Percentiles rank a stretch among this genome's conserved stretches.
phyloP scores from a whole-genome alignment of 2,888 invertebrate genomes.

The Asteroscopus sphinx region DNA sequence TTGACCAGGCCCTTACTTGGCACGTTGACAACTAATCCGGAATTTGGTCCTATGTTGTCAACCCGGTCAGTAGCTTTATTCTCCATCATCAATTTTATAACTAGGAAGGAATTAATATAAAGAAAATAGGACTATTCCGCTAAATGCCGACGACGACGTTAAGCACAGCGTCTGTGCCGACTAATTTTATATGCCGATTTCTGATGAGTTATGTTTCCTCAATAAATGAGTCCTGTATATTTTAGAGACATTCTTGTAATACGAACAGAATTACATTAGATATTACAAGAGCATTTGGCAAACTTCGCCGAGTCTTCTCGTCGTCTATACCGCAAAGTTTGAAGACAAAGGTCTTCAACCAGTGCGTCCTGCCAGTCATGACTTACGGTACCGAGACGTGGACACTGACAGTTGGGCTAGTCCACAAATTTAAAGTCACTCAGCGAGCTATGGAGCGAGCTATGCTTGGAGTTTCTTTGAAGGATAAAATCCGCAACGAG shows the following conservation, averaged over 20 bases:
- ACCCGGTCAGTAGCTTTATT: constrained; percentile 75
- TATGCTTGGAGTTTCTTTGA: no score
- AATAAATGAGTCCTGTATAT: constrained; percentile 62
- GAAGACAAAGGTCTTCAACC: no score
- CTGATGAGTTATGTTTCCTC: constrained; percentile 64
- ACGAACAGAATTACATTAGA: constrained; percentile 25
- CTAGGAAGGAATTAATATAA: constrained; percentile 52
- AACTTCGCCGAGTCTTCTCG: no score
- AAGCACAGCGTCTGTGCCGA: constrained; percentile 27
- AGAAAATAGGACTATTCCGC: constrained; percentile 28
- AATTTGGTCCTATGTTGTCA: constrained; percentile 79
- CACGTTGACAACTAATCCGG: constrained; percentile 84
- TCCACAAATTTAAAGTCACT: no score
- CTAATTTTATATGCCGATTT: constrained; percentile 55
- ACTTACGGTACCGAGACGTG: no score
- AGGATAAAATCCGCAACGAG: no score
- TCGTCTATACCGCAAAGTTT: no score
- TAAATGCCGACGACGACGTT: constrained; percentile 16
- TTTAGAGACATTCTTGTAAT: constrained; percentile 35
- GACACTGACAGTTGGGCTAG: no score
- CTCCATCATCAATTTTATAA: constrained; percentile 50
- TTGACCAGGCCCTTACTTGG: constrained; percentile 69
- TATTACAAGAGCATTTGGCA: no score
- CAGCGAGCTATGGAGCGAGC: no score
- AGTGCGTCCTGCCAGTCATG: no score